A percentile compares a stretch with the other conserved stretches of the same genome.
Evolutionary conservation across 2,888 invertebrate species (phyloP).

Genomic region (Dynastes maya): DNA sequence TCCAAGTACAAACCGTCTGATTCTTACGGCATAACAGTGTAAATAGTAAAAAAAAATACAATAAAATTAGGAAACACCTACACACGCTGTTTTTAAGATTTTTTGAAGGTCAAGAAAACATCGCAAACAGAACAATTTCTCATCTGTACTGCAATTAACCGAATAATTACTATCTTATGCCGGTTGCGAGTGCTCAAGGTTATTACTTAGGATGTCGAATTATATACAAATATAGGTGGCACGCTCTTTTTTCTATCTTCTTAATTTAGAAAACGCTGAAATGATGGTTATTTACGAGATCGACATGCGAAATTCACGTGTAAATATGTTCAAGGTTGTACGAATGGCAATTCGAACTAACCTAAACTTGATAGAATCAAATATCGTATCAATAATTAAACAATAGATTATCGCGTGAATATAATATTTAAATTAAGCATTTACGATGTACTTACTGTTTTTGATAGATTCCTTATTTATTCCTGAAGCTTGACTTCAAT

Average conservation of each 20-base stretch:
- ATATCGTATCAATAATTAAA: no score
- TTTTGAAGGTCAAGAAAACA: constrained; percentile 17
- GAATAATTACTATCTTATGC: constrained; percentile 7
- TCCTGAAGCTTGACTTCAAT: no score
- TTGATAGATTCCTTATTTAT: no score
- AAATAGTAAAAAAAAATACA: no score
- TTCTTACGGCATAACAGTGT: no score
- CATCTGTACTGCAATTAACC: not conserved
- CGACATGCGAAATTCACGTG: not conserved
- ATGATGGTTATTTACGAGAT: not conserved
- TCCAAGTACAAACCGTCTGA: no score
- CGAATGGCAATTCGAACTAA: no score
- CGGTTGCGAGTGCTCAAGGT: constrained; percentile 3
- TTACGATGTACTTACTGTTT: no score
- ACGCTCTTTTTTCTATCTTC: not conserved
- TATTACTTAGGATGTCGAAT: constrained; percentile 10
- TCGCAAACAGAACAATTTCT: constrained; percentile 13
- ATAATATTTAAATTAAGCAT: no score
- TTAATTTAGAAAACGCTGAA: not conserved
- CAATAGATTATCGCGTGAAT: no score
- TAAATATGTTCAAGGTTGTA: not conserved
- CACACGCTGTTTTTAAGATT: not conserved
- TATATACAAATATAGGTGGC: not conserved
- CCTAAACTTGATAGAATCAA: no score
- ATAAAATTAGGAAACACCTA: no score